Evolutionary conservation across 1,140 invertebrate species (phyloP).

Genomic region (Dinoponera quadriceps): DNA sequence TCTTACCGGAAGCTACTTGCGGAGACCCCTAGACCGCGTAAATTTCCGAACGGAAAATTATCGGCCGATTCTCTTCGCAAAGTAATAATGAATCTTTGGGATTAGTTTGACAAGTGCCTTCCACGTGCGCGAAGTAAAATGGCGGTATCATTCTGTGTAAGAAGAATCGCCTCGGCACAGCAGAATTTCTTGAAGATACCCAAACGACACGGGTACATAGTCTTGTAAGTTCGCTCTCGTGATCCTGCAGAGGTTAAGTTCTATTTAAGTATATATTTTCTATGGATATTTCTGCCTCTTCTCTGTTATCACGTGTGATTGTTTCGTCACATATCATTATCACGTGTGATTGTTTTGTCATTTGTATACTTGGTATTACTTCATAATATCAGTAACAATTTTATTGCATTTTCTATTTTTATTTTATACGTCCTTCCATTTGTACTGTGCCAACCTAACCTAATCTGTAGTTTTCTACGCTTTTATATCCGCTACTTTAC

Average conservation of each 20-base stretch:
- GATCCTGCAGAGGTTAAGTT: slow-evolving; percentile 39
- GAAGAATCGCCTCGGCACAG: slow-evolving; percentile 77
- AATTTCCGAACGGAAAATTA: too few species aligned
- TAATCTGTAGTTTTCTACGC: too few species aligned
- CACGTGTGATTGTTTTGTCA: not conserved
- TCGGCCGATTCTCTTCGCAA: too few species aligned
- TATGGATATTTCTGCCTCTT: slow-evolving; percentile 10
- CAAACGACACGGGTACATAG: slow-evolving; percentile 84
- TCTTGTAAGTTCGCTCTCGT: slow-evolving; percentile 83
- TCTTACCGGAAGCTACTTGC: too few species aligned
- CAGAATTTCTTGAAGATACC: slow-evolving; percentile 79
- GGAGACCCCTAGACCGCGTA: too few species aligned
- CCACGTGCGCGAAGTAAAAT: slow-evolving; percentile 73
- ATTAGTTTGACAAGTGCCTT: slow-evolving; percentile 26
- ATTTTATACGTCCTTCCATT: too few species aligned
- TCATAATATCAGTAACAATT: too few species aligned
- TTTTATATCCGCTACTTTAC: not conserved
- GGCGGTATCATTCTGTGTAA: slow-evolving; percentile 81
- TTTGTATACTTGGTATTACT: too few species aligned
- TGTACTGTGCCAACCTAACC: too few species aligned
- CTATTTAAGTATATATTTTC: slow-evolving; percentile 62
- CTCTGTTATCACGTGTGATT: not conserved
- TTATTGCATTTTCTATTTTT: not conserved
- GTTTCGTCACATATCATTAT: not conserved
- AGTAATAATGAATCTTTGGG: slow-evolving; percentile 21